Evolutionary conservation across 2,797 vertebrate species (phyloP).

Genomic region (Aulostomus chinensis): DNA sequence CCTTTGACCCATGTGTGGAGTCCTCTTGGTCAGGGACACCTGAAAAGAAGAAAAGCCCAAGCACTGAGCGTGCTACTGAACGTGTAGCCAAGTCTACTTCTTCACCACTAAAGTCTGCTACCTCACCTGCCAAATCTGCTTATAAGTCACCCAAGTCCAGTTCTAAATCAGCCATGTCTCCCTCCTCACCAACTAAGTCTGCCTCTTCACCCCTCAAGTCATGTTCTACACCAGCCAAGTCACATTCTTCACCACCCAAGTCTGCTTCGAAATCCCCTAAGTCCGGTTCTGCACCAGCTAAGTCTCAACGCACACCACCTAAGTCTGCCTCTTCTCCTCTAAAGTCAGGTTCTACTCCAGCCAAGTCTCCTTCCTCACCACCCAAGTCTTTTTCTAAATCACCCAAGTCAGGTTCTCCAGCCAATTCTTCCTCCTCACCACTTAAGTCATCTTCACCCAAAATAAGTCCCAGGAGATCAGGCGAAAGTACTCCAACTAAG

Average conservation of each 20-base stretch:
- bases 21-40: constrained; percentile 72
- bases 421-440: constrained; percentile 28
- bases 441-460: constrained; percentile 58
- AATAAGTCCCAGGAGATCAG: constrained; percentile 52
- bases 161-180: constrained; percentile 25
- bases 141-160: constrained; percentile 44
- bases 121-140: constrained; percentile 25
- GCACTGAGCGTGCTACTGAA: not conserved
- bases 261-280: constrained; percentile 29
- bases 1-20: constrained; percentile 79
- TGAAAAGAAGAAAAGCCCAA: constrained; percentile 57
- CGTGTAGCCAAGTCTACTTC: not conserved
- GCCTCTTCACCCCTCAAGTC: constrained; percentile 14
- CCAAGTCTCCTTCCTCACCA: constrained; percentile 21
- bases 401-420: not conserved
- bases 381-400: constrained; percentile 11
- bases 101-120: not conserved
- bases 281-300: constrained; percentile 24
- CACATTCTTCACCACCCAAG: constrained; percentile 19
- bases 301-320: constrained; percentile 5
- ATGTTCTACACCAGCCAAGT: constrained; percentile 14
- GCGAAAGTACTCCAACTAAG: constrained; percentile 61
- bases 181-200: constrained; percentile 34
- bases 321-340: constrained; percentile 22
- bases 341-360: constrained; percentile 29